Evolutionary conservation across 2,797 vertebrate genomes (phyloP).

Genomic region (Borostomias antarcticus): DNA sequence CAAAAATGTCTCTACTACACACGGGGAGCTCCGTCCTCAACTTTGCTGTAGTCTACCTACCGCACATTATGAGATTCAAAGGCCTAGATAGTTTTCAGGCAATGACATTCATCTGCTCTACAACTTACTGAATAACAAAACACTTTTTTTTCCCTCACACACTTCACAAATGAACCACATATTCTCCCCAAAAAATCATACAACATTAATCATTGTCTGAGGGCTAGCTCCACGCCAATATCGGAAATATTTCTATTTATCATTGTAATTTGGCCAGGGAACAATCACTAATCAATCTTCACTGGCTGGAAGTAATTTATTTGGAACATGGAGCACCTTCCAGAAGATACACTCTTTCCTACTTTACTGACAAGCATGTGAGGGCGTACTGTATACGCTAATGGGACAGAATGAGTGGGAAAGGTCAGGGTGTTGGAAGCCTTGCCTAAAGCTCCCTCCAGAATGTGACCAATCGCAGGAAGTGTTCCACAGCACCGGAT

Average conservation of each 20-base stretch:
- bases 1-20: too few species aligned
- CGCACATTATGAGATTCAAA: neutral
- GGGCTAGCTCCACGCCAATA: slow-evolving; percentile 2
- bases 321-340: slow-evolving; percentile 26
- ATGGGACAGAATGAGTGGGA: neutral
- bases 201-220: slow-evolving; percentile 15
- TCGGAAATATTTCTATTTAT: slow-evolving; percentile 20
- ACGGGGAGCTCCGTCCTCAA: too few species aligned
- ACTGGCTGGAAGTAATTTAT: slow-evolving; percentile 31
- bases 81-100: neutral
- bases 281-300: slow-evolving; percentile 32
- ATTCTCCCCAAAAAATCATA: slow-evolving; percentile 5
- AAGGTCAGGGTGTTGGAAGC: neutral
- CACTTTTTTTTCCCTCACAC: neutral
- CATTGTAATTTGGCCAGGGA: slow-evolving; percentile 14
- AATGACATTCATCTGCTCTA: neutral
- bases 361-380: slow-evolving; percentile 11
- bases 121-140: neutral
- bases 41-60: too few species aligned
- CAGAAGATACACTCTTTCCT: slow-evolving; percentile 11
- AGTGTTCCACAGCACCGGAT: neutral
- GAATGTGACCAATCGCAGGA: slow-evolving; percentile 3
- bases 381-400: neutral
- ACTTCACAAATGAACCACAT: neutral
- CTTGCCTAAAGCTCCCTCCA: neutral